A percentile compares a stretch with the other conserved stretches of the same genome.
Evolutionary conservation across 2,113 vertebrate genomes (phyloP).

Genomic region (Dipodomys ordii): DNA sequence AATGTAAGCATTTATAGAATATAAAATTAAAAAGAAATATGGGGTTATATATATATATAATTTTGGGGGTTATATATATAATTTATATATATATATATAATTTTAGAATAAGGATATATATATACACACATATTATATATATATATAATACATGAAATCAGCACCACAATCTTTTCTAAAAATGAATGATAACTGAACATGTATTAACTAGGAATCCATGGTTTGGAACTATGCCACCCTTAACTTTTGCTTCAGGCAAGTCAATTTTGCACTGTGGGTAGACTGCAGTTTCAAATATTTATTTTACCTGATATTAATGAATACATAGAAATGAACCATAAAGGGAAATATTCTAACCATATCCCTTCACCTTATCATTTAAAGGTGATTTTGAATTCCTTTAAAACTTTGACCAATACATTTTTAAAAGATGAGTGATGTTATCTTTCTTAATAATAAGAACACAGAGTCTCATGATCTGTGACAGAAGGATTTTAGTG

Average conservation of each 20-base stretch:
- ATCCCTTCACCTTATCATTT: conserved; percentile 39
- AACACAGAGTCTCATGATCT: background rate
- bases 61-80: background rate
- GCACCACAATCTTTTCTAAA: background rate
- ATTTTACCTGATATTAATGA: conserved; percentile 38
- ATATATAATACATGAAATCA: too few relatives aligned
- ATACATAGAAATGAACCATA: conserved; percentile 30
- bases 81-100: background rate
- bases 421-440: background rate
- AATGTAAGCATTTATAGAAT: background rate
- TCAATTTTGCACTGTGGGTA: background rate
- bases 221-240: conserved; percentile 23
- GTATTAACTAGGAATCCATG: conserved; percentile 71
- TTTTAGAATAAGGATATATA: background rate
- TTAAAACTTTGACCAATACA: conserved; percentile 2
- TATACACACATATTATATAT: background rate
- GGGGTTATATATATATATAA: background rate
- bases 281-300: conserved; percentile 72
- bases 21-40: background rate
- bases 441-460: background rate
- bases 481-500: too few relatives aligned
- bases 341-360: conserved; percentile 29
- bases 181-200: background rate
- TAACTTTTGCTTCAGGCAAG: conserved; percentile 59
- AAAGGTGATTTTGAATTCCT: conserved; percentile 31